Evolutionary conservation across 2,113 vertebrate species (phyloP).

Genomic region (Dolichotis patagonum): DNA sequence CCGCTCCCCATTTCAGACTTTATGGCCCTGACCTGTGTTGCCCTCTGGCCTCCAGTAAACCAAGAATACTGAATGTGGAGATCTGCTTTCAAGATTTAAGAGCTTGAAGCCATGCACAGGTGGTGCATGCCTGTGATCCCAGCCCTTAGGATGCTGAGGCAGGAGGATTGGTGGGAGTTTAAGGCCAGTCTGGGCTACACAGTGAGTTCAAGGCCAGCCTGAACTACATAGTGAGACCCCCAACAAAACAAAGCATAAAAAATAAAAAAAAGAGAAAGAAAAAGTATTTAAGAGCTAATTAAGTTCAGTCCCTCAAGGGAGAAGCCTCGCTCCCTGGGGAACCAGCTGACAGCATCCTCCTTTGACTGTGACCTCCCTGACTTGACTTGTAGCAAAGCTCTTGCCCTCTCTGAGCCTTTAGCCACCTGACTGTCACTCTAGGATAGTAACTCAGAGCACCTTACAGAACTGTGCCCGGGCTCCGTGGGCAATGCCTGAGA

Average conservation of each 20-base stretch:
- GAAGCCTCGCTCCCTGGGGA: neutral
- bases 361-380: neutral
- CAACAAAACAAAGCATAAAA: neutral
- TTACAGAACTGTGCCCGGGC: neutral
- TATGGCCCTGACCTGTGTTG: slow-evolving; percentile 46
- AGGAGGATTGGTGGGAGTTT: neutral
- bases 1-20: slow-evolving; percentile 23
- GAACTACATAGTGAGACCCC: neutral
- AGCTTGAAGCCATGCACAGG: neutral
- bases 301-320: neutral
- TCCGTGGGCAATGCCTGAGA: neutral
- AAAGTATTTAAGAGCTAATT: slow-evolving; percentile 47
- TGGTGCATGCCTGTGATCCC: neutral
- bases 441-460: neutral
- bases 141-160: neutral
- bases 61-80: slow-evolving; percentile 23
- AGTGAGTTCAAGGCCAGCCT: neutral
- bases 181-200: neutral
- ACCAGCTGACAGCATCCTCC: neutral
- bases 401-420: neutral
- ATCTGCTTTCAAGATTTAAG: slow-evolving; percentile 63
- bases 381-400: neutral
- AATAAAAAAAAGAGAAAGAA: neutral
- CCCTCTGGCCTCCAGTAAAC: slow-evolving; percentile 59
- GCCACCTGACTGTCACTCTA: neutral